Conservation (phyloP, 2,888 invertebrate species). For the Melitaea athalia region DNA sequence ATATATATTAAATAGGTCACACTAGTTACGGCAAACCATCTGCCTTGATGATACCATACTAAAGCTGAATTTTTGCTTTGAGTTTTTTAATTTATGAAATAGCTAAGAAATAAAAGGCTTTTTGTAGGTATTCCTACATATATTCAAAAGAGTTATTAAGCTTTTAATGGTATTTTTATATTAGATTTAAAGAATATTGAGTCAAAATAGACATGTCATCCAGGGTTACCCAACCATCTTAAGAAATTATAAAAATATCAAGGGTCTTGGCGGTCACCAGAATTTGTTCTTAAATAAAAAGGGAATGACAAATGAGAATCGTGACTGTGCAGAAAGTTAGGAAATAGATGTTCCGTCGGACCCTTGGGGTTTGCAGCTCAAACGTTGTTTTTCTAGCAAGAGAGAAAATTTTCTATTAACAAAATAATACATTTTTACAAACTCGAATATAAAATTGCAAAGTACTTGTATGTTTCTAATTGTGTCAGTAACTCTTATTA, state of each 20-base stretch:
- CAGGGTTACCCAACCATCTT: background rate
- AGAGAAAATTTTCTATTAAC: background rate
- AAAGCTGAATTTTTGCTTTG: too few relatives aligned
- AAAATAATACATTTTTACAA: constrained; percentile 2
- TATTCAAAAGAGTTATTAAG: background rate
- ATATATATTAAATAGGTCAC: too few relatives aligned
- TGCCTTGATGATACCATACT: too few relatives aligned
- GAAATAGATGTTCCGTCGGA: constrained; percentile 5
- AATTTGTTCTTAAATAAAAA: constrained; percentile 57
- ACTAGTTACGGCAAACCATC: too few relatives aligned
- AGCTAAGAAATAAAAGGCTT: too few relatives aligned
- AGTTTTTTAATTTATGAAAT: too few relatives aligned
- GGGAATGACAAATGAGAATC: constrained; percentile 66
- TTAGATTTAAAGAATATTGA: background rate
- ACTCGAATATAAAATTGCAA: background rate
- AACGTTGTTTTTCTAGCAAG: background rate
- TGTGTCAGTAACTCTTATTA: background rate
- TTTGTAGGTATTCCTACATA: too few relatives aligned
- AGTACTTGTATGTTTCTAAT: background rate
- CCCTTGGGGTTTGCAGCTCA: background rate
- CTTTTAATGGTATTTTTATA: background rate
- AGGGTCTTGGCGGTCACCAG: constrained; percentile 32
- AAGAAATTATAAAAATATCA: constrained; percentile 23
- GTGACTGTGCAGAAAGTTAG: constrained; percentile 59
- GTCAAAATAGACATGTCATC: background rate